These are phyloP conservation scores for Venusia cambrica DNA, from an alignment of 2,888 invertebrate genomes.

Conservation along the genomic window DNA sequence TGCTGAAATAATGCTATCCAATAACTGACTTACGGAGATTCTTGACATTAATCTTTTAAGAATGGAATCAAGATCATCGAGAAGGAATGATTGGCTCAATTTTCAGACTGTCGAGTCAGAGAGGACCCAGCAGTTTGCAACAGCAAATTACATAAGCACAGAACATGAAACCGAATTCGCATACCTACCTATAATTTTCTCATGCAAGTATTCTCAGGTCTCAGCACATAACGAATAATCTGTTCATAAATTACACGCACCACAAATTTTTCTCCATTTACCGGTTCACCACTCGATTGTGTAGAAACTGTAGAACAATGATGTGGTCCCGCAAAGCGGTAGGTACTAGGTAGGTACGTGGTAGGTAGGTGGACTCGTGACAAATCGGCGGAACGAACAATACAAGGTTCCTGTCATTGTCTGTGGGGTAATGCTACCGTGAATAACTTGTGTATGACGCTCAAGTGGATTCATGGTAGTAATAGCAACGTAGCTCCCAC, in stretches of 20 bases:
- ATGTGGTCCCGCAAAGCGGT: no score
- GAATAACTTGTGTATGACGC: slow-evolving; percentile 46
- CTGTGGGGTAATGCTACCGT: slow-evolving; percentile 45
- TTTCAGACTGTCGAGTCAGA: no score
- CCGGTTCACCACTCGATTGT: slow-evolving; percentile 44
- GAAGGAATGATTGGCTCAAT: no score
- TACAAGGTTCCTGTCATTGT: slow-evolving; percentile 71
- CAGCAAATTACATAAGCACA: no score
- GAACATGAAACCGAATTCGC: slow-evolving; percentile 18
- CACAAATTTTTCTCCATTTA: slow-evolving; percentile 43
- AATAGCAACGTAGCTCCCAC: slow-evolving; percentile 54
- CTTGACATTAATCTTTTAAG: no score
- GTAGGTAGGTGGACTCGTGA: slow-evolving; percentile 39
- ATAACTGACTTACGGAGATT: no score
- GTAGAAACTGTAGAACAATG: slow-evolving; percentile 38
- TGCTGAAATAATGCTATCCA: no score
- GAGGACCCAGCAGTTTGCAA: no score
- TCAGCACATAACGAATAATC: slow-evolving; percentile 31
- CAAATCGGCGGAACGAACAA: slow-evolving; percentile 60
- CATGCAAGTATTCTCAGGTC: slow-evolving; percentile 27
- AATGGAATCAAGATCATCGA: no score
- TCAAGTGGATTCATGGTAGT: no score
- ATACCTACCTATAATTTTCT: slow-evolving; percentile 20
- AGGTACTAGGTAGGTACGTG: slow-evolving; percentile 41
- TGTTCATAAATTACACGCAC: slow-evolving; percentile 40